These are phyloP conservation scores for Astatoreochromis straeleni DNA, from an alignment of 2,113 vertebrate species.

Conservation along the genomic window DNA sequence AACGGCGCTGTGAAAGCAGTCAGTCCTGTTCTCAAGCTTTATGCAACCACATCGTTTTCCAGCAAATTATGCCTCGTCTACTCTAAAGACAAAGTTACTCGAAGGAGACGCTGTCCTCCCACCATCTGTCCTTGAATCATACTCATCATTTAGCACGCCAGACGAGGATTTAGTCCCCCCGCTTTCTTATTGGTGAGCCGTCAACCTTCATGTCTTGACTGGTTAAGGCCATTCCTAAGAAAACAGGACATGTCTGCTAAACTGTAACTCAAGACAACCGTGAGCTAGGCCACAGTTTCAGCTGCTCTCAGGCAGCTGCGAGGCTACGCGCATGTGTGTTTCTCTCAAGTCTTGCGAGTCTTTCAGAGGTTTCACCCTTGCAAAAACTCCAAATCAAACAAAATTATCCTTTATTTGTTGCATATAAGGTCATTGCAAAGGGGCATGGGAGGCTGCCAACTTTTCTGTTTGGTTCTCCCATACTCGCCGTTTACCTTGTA, in stretches of 20 bases:
- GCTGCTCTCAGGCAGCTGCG: slow-evolving; percentile 61
- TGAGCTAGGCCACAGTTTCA: slow-evolving; percentile 33
- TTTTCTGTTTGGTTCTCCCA: slow-evolving; percentile 38
- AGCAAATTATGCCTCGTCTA: neutral
- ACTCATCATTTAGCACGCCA: slow-evolving; percentile 38
- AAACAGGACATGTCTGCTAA: slow-evolving; percentile 55
- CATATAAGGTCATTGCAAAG: slow-evolving; percentile 77
- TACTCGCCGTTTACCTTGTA: slow-evolving; percentile 53
- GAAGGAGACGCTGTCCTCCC: slow-evolving; percentile 16
- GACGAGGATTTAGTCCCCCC: slow-evolving; percentile 37
- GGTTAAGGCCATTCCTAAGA: slow-evolving; percentile 53
- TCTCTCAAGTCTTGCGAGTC: slow-evolving; percentile 2
- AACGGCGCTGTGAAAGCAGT: neutral
- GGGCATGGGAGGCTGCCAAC: slow-evolving; percentile 57
- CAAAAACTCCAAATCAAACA: slow-evolving; percentile 54
- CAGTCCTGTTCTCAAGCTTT: neutral
- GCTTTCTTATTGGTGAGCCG: slow-evolving; percentile 37
- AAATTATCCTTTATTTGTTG: slow-evolving; percentile 73
- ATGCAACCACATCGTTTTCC: neutral
- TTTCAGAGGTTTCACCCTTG: slow-evolving; percentile 37
- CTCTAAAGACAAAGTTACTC: slow-evolving; percentile 11
- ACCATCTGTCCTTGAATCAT: slow-evolving; percentile 57
- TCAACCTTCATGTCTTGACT: slow-evolving; percentile 65
- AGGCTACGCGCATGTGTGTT: slow-evolving; percentile 16
- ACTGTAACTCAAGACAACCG: slow-evolving; percentile 59